Evolutionary conservation across 37 sponge, comb jelly and placozoan genomes (phyloP).

Genomic region (Crambe crambe): DNA sequence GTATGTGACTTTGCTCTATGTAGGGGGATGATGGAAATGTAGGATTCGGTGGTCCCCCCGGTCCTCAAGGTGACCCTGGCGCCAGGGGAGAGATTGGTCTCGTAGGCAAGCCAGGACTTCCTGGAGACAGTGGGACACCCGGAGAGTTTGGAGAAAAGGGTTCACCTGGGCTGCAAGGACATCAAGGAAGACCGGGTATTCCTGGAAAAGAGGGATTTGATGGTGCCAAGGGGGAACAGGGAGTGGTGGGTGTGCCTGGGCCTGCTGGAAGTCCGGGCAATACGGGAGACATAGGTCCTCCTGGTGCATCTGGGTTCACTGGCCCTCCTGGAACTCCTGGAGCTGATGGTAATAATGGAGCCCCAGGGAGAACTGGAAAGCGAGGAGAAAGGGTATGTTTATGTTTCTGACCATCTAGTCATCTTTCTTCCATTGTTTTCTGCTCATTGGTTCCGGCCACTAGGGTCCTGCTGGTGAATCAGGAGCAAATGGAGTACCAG

Average conservation of each 20-base stretch:
- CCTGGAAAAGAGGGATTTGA: conserved; percentile 57
- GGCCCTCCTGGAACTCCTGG: conserved; percentile 37
- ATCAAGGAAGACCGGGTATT: conserved; percentile 26
- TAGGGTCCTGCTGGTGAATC: not conserved
- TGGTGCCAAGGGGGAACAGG: conserved; percentile 53
- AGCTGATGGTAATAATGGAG: conserved; percentile 32
- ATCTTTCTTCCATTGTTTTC: not conserved
- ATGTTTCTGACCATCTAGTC: not conserved
- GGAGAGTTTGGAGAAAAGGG: conserved; percentile 32
- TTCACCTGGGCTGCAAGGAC: conserved; percentile 2
- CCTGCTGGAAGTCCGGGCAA: conserved; percentile 37
- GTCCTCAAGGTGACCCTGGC: conserved; percentile 63
- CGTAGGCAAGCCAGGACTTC: conserved; percentile 28
- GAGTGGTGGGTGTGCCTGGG: conserved; percentile 35
- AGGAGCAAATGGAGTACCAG: conserved; percentile 25
- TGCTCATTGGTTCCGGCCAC: too few species aligned
- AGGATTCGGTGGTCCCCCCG: conserved; percentile 47
- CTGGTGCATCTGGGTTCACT: conserved; percentile 40
- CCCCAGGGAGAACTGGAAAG: conserved; percentile 35
- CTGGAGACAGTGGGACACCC: conserved; percentile 29
- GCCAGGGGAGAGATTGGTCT: conserved; percentile 28
- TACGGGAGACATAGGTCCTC: conserved; percentile 33
- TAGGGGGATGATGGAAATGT: conserved; percentile 62
- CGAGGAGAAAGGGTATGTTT: conserved; percentile 41
- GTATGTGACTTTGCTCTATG: not conserved